Base-by-base conservation (phyloP, 2,113 vertebrate species). In the Actinemys pallida region DNA sequence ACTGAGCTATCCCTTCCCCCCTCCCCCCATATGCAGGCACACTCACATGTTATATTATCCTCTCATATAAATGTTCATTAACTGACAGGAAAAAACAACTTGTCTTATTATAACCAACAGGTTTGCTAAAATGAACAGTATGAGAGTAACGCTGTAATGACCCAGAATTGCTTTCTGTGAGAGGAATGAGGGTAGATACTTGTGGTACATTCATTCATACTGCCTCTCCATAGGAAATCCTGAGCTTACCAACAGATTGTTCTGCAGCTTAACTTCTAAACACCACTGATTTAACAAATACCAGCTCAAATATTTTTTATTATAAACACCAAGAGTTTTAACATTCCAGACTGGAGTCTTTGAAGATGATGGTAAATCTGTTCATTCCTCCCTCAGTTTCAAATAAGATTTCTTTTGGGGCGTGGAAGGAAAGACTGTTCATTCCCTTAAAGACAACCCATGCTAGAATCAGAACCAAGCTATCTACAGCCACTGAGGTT, bases 111-210 rank as follows among this genome's bases (percentile, higher is more conserved):
- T 12, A 89, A 45, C 39, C 78, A 88, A 69, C 65, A 88, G 52
- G 86, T 97, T 93, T 94, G 92, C 92, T 95, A 85, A 91, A 95
- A 62, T 87, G 83, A 95, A 56, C 81, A 92, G 62, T 12, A 87
- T 80, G 81, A 69, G 90, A 89, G 84, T 39, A 62, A 86, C 29
- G 19, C 54, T 59, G 47, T 10, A 79, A 79, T 27, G 53, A 59
- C 53, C 47, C 20, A 87, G 53, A 59, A 49, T 24, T 79, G 14
- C 54, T 24, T 79, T 87, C 29, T 49, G 53, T 39, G 45, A 56
- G 39, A 94, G 81, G 84, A 93, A 96, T 8, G 62, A n/a, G 35
- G 35, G 16, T 17, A 69, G 62, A n/a, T 27, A 89, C 12, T 86
- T 82, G 50, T 0, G 0, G 6, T 72, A 49, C 31, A 69, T n/a